Evolutionary conservation across 2,113 vertebrate species (phyloP), one percentile per base, ranked within the genome.

Genomic region (Indri indri): DNA sequence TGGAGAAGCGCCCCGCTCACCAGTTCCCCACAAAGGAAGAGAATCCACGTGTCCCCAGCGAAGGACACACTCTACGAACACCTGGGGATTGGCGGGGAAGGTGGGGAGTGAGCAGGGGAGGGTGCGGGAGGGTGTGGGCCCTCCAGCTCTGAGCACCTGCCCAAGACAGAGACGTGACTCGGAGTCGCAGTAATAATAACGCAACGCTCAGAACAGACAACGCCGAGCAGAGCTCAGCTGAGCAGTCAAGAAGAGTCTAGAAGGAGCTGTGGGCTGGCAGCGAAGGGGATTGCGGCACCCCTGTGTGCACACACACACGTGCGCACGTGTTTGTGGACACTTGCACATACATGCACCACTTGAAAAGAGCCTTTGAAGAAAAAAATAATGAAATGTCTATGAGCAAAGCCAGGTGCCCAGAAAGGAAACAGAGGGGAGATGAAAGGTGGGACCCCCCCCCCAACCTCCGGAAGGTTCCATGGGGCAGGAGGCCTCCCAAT

Each of bases 301-400:
- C 0, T 9, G 54, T 0, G 2, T 2, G 3, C 5, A 0, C 8
- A 6, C 40, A n/a, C n/a, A 70, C 59, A 30, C 2, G 0, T 7
- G 16, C 4, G 32, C 59, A 27, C 27, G 1, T 7, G 22, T n/a
- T 8, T 22, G 12, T 54, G 77, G 40, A 45, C 45, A 2, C 40
- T 37, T 68, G 57, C 57, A 57, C 37, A 79, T 16, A 80, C 23
- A 3, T 84, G 66, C 59, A 16, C 27, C 37, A 3, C 50, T 0
- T 16, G 70, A 22, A 45, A 73, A 45, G 65, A 68, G 77, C 42
- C 71, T 91, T 84, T 61, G 50, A 91, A 77, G 87, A 16, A 76
- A 57, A 80, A n/a, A 30, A 50, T n/a, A 42, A 71, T 22, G 65
- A 84, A 57, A 73, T 45, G 47, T 5, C 63, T 37, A 4, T 52